A percentile compares a stretch with the other conserved stretches of the same genome.
These are phyloP conservation scores for Oryzias melastigma DNA, from an alignment of 2,113 vertebrate genomes.

Conservation along the genomic window DNA sequence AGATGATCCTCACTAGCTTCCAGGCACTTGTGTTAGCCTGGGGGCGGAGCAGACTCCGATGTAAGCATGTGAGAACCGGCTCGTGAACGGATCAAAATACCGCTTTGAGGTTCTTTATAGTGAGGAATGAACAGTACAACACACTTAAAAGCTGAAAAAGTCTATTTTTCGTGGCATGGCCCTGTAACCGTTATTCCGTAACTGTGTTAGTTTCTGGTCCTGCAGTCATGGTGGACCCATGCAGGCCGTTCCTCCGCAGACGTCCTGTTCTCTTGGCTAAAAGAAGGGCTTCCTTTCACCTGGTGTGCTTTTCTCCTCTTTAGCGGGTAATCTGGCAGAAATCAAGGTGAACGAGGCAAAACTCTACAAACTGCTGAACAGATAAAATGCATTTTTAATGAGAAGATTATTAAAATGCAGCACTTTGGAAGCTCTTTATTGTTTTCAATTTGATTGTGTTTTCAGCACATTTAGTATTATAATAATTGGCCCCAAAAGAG, in stretches of 20 bases:
- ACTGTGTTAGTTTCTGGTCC: too few relatives aligned
- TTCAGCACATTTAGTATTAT: conserved; percentile 76
- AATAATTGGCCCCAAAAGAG: conserved; percentile 82
- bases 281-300: not conserved
- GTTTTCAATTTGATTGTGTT: conserved; percentile 75
- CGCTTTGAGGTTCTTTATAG: too few relatives aligned
- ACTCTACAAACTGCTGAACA: conserved; percentile 47
- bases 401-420: conserved; percentile 67
- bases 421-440: conserved; percentile 63
- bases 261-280: not conserved
- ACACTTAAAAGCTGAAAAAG: too few relatives aligned
- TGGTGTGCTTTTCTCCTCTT: not conserved
- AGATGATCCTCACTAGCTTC: too few relatives aligned
- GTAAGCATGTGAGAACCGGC: too few relatives aligned
- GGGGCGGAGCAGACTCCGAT: too few relatives aligned
- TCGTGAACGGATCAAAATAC: too few relatives aligned
- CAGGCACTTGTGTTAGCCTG: too few relatives aligned
- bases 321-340: conserved; percentile 23
- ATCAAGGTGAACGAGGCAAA: conserved; percentile 30
- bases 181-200: too few relatives aligned
- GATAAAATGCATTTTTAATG: conserved; percentile 68
- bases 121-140: too few relatives aligned
- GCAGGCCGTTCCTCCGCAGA: not conserved
- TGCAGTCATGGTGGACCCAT: too few relatives aligned
- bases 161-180: too few relatives aligned